Conservation (phyloP, 2,888 invertebrate species). For the Temnothorax rugatulus region DNA sequence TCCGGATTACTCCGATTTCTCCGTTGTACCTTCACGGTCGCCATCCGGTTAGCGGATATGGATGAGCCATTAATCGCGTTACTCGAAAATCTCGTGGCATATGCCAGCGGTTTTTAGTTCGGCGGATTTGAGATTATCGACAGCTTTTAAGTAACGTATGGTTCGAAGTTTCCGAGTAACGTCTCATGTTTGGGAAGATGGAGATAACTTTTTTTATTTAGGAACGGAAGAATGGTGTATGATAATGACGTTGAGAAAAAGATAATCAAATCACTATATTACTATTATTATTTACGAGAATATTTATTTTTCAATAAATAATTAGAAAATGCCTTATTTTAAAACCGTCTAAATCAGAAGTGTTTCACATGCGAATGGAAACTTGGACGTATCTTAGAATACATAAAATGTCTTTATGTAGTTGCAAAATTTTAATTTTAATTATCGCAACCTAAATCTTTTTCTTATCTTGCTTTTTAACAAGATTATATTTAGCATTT, state of each 20-base stretch:
- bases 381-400: background rate
- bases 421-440: background rate
- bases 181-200: background rate
- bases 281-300: background rate
- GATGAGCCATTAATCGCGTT: constrained; percentile 55
- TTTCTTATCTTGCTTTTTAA: background rate
- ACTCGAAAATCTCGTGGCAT: constrained; percentile 15
- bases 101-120: constrained; percentile 28
- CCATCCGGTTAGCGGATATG: constrained; percentile 43
- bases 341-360: background rate
- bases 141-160: constrained; percentile 18
- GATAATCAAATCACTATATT: background rate
- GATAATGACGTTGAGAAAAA: background rate
- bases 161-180: background rate
- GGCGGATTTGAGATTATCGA: constrained; percentile 33
- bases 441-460: background rate
- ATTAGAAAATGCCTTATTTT: background rate
- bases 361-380: background rate
- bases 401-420: background rate
- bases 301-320: background rate
- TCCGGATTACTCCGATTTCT: constrained; percentile 54
- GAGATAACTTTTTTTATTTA: background rate
- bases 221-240: background rate
- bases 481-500: constrained; percentile 24
- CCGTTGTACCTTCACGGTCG: constrained; percentile 37